Conservation (phyloP, 92 coral and sea anemone species). For the Desmophyllum pertusum region DNA sequence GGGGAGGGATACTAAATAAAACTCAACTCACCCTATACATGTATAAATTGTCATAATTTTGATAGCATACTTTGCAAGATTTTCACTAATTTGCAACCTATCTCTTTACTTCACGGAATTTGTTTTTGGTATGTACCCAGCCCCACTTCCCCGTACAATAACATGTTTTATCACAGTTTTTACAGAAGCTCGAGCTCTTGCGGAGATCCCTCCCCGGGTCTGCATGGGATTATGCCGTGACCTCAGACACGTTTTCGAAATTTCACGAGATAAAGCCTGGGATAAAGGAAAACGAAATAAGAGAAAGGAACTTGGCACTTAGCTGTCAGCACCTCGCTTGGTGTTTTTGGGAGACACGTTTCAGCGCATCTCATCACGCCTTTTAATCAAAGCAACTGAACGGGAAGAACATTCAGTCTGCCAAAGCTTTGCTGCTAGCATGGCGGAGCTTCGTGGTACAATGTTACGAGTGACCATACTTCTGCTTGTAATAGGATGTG, state of each 20-base stretch:
- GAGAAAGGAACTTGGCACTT: not conserved
- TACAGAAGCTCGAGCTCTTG: too few species aligned
- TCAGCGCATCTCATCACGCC: constrained; percentile 5
- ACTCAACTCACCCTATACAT: too few species aligned
- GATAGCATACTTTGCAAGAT: too few species aligned
- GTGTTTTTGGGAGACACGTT: not conserved
- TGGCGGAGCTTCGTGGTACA: constrained; percentile 2
- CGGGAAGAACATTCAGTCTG: constrained; percentile 15
- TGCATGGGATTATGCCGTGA: not conserved
- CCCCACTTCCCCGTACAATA: too few species aligned
- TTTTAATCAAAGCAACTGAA: not conserved
- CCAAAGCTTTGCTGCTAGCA: constrained; percentile 28
- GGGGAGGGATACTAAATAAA: too few species aligned
- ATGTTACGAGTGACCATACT: not conserved
- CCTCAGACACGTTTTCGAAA: not conserved
- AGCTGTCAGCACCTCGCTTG: constrained; percentile 5
- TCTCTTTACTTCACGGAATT: too few species aligned
- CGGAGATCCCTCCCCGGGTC: not conserved
- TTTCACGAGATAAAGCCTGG: too few species aligned
- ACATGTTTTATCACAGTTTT: too few species aligned
- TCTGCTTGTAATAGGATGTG: constrained; percentile 13
- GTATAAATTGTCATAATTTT: too few species aligned
- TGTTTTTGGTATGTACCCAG: too few species aligned
- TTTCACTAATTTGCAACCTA: too few species aligned
- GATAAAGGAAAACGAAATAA: not conserved